These are phyloP conservation scores for Pomacea maculata DNA, from an alignment of 1,140 invertebrate genomes.

Conservation along the genomic window DNA sequence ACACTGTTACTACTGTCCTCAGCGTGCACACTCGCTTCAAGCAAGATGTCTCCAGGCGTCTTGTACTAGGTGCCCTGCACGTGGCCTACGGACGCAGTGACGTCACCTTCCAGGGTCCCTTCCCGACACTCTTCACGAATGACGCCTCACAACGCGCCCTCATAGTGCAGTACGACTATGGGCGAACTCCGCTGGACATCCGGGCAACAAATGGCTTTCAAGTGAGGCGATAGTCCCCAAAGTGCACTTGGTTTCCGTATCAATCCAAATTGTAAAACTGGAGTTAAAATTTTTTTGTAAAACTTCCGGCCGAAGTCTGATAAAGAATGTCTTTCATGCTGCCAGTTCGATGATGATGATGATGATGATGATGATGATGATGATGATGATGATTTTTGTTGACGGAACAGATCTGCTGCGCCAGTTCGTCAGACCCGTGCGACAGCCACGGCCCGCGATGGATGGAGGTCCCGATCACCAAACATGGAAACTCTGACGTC, in stretches of 20 bases:
- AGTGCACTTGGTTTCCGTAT: too few species aligned
- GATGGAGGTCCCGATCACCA: background rate
- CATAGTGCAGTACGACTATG: constrained; percentile 20
- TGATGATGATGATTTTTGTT: too few species aligned
- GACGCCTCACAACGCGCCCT: constrained; percentile 1
- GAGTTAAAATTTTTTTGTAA: too few species aligned
- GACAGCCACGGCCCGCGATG: constrained; percentile 28
- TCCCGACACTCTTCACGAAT: constrained; percentile 2
- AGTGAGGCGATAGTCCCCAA: constrained; percentile 19
- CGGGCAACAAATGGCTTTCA: constrained; percentile 38
- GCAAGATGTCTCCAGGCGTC: constrained; percentile 34
- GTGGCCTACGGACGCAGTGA: constrained; percentile 25
- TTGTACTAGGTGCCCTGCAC: constrained; percentile 28
- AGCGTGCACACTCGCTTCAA: constrained; percentile 45
- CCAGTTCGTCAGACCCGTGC: background rate
- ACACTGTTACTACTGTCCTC: background rate
- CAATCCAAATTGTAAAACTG: too few species aligned
- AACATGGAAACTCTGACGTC: constrained; percentile 31
- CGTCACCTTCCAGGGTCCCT: constrained; percentile 25
- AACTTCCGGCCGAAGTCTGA: too few species aligned
- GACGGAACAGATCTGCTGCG: background rate
- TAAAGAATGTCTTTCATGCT: too few species aligned
- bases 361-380: too few species aligned
- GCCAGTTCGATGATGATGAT: too few species aligned
- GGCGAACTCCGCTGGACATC: constrained; percentile 23